Evolutionary conservation across 2,888 invertebrate species (phyloP), one percentile per base, ranked within the genome.

Genomic region (Drosophila stalkeri): DNA sequence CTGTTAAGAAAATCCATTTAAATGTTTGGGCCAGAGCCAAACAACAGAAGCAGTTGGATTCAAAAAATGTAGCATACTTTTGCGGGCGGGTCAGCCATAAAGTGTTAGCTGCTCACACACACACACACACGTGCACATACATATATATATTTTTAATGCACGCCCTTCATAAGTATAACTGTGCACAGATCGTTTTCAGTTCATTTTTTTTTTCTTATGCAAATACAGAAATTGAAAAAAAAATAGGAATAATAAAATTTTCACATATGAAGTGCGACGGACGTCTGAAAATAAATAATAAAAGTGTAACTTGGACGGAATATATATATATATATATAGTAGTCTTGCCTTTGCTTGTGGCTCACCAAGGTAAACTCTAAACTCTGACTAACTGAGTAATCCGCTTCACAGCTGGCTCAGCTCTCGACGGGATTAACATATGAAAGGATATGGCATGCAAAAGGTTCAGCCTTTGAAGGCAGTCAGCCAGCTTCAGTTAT

Each of bases 1-100:
- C 85, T 80, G 90, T 87, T 89, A 85, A 89, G 85, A 89, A 90
- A 87, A 80, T 43, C 88, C 88, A 89, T 89, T 86, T 84, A 85
- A 89, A 81, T 75, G 77, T 52, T 59, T 59, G 76, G 51, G 47
- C 57, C 56, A 61, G 44, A 69, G 71, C 69, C 52, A 59, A 72
- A 18, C 49, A 57, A 46, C 33, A 47, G 16, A 3, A 43, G 37
- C 23, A 43, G 51, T 59, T 51, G 27, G 49, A 60, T 18, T 39
- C 27, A 63, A 64, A 72, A 65, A 77, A 27, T 75, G 67, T 87
- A 64, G 85, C 68, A 62, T 64, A 41, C 72, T 66, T 75, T 81
- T 39, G 55, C 27, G 68, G 69, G 61, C 68, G 33, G 56, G 56
- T 54, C 23, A 55, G 47, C 33, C 51, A 37, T 51, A 72, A 70